Evolutionary conservation across 2,888 invertebrate species (phyloP).

Genomic region (Ptychoptera albimana): DNA sequence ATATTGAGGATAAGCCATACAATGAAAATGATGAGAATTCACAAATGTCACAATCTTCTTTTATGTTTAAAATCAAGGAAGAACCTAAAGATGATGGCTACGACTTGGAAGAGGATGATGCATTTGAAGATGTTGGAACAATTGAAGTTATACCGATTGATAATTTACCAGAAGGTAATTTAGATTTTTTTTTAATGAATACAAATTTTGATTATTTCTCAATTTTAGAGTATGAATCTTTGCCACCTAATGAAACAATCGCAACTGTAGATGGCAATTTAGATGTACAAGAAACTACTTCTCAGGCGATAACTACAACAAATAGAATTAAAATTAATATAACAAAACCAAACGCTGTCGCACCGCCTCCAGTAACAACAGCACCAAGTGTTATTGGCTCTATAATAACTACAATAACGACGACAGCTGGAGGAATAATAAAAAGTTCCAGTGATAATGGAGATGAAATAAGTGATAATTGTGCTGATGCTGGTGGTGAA

Average conservation of each 20-base stretch:
- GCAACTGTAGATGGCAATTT: conserved; percentile 66
- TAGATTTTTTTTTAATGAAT: not conserved
- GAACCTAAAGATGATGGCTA: conserved; percentile 51
- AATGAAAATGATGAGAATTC: conserved; percentile 12
- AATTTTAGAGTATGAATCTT: conserved; percentile 19
- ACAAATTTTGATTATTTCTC: not conserved
- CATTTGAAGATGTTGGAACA: conserved; percentile 30
- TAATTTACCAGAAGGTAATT: not conserved
- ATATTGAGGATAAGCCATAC: conserved; percentile 23
- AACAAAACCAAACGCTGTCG: conserved; percentile 34
- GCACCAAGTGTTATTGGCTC: not conserved
- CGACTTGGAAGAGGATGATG: conserved; percentile 24
- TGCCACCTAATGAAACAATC: conserved; percentile 24
- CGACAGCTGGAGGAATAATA: not conserved
- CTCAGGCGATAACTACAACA: conserved; percentile 31
- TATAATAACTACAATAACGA: too few relatives aligned
- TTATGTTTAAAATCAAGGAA: conserved; percentile 45
- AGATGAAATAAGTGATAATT: conserved; percentile 6
- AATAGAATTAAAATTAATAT: conserved; percentile 71
- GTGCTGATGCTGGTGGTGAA: conserved; percentile 10
- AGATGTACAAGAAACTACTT: conserved; percentile 41
- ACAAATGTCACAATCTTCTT: conserved; percentile 16
- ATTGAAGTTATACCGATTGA: conserved; percentile 14
- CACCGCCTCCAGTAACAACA: conserved; percentile 2
- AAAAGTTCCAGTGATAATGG: not conserved